Conservation (phyloP, 2,797 vertebrate species). For the Macroramphosus scolopax region DNA sequence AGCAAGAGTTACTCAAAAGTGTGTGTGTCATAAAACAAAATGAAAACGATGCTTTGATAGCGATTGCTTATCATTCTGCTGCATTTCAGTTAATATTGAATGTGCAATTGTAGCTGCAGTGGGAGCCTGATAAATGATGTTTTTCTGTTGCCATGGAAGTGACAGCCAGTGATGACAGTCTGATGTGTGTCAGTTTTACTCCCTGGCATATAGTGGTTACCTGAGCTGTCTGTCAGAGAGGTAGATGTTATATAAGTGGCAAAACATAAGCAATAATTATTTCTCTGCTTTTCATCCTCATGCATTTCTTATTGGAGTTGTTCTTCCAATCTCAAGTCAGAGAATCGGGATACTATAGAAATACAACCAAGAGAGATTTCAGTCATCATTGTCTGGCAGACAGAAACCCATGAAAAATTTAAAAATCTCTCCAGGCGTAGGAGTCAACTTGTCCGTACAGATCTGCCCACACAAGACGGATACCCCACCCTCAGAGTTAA, state of each 20-base stretch:
- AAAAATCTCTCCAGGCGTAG: conserved; percentile 51
- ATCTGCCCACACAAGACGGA: conserved; percentile 44
- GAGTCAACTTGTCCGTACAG: conserved; percentile 57
- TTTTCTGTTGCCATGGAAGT: conserved; percentile 59
- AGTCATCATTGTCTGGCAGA: conserved; percentile 56
- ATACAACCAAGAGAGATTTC: conserved; percentile 47
- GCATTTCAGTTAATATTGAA: conserved; percentile 38
- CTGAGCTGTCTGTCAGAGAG: conserved; percentile 37
- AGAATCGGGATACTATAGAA: conserved; percentile 22
- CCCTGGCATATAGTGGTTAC: conserved; percentile 16
- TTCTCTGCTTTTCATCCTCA: not conserved
- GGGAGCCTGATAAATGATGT: conserved; percentile 45
- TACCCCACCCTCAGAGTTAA: conserved; percentile 40
- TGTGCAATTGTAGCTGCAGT: conserved; percentile 28
- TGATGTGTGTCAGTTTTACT: conserved; percentile 45
- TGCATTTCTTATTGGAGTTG: conserved; percentile 31
- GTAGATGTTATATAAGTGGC: too few relatives aligned
- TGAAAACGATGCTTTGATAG: conserved; percentile 38
- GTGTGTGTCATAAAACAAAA: conserved; percentile 30
- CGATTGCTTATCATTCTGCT: conserved; percentile 37
- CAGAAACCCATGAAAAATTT: conserved; percentile 61
- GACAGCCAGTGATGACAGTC: conserved; percentile 50
- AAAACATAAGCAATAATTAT: conserved; percentile 31
- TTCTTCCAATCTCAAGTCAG: conserved; percentile 21
- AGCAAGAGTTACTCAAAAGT: conserved; percentile 39